These are phyloP conservation scores for Dicyrtoma fusca DNA, from an alignment of 2,888 invertebrate genomes.

Conservation along the genomic window DNA sequence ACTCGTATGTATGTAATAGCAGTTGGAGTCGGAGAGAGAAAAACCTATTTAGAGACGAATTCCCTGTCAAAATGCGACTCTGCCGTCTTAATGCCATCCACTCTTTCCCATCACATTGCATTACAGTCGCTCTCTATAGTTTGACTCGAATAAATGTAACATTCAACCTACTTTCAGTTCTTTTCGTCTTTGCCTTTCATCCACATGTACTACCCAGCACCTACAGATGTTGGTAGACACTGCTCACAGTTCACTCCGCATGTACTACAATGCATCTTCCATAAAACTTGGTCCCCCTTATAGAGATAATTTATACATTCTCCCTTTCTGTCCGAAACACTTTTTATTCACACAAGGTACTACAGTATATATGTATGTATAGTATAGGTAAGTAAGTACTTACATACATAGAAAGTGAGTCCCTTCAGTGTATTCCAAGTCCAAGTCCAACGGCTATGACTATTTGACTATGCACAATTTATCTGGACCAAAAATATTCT, in stretches of 20 bases:
- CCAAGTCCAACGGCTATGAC: too few relatives aligned
- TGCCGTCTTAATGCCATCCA: constrained; percentile 32
- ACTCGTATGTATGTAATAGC: too few relatives aligned
- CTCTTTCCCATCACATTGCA: constrained; percentile 34
- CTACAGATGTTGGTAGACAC: too few relatives aligned
- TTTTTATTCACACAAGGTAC: neutral
- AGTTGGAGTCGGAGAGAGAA: constrained; percentile 2
- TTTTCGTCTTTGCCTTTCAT: constrained; percentile 16
- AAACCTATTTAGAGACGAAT: constrained; percentile 35
- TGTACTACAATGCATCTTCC: constrained; percentile 6
- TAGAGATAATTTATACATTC: neutral
- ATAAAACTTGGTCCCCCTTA: too few relatives aligned
- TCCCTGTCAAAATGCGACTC: constrained; percentile 42
- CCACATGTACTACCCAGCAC: neutral
- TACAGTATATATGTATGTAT: neutral
- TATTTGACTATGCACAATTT: too few relatives aligned
- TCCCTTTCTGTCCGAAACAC: neutral
- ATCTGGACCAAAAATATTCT: too few relatives aligned
- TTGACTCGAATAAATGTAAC: constrained; percentile 42
- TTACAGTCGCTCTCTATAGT: constrained; percentile 42
- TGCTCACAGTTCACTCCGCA: neutral
- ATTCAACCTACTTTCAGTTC: constrained; percentile 38
- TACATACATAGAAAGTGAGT: too few relatives aligned
- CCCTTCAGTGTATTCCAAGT: too few relatives aligned
- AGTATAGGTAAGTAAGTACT: too few relatives aligned